These are phyloP conservation scores for Nasua narica DNA, from an alignment of 2,797 vertebrate genomes.

Conservation along the genomic window DNA sequence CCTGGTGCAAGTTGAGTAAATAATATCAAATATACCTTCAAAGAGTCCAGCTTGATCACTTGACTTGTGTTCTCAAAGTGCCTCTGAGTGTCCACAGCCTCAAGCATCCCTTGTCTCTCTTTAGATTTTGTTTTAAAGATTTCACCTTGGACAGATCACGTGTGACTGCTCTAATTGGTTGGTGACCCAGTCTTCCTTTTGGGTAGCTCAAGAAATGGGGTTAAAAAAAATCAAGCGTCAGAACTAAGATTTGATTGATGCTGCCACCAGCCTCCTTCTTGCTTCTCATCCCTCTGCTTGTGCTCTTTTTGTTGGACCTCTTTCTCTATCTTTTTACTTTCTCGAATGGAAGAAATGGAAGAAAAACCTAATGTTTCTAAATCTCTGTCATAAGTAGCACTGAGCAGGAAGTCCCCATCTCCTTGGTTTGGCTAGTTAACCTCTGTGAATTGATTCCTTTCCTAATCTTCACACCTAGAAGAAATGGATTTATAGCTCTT, in stretches of 20 bases:
- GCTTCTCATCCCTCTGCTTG: neutral
- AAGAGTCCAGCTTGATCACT: neutral
- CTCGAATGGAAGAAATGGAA: neutral
- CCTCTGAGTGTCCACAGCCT: neutral
- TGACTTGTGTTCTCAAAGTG: neutral
- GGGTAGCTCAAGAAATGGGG: neutral
- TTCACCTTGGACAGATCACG: neutral
- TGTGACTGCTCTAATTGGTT: neutral
- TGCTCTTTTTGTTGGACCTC: neutral
- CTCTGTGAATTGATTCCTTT: neutral
- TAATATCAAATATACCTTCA: neutral
- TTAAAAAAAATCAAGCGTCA: neutral
- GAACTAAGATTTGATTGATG: neutral
- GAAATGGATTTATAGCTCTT: neutral
- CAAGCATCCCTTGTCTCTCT: neutral
- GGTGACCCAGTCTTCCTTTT: neutral
- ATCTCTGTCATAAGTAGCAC: neutral
- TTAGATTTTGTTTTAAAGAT: constrained; percentile 16
- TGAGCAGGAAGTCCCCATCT: neutral
- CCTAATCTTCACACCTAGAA: neutral
- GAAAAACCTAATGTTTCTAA: neutral
- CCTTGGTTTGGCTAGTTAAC: neutral
- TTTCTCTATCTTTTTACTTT: neutral
- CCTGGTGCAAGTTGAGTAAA: neutral
- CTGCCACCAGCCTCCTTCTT: neutral